Evolutionary conservation across 64 coral and sea anemone species (phyloP).

Genomic region (Platygyra sinensis): DNA sequence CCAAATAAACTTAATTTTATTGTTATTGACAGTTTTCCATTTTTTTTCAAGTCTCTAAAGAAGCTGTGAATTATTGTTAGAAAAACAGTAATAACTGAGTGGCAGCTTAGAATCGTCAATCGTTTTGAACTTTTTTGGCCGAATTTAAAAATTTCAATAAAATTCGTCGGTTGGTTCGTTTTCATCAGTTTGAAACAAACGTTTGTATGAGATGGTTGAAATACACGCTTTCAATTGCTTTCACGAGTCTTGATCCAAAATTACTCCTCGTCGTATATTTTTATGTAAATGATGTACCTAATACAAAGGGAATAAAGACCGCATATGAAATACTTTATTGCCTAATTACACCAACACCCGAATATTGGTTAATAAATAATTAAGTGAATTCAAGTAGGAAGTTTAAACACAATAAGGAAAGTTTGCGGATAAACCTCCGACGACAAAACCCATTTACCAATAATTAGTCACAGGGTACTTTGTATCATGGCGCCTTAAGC

Average conservation of each 20-base stretch:
- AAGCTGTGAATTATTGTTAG: neutral
- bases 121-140: neutral
- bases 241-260: too few relatives aligned
- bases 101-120: neutral
- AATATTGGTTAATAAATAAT: conserved; percentile 24
- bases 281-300: neutral
- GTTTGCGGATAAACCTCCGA: neutral
- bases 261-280: neutral
- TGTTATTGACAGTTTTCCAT: neutral
- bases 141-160: neutral
- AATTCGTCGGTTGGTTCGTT: neutral
- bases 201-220: neutral
- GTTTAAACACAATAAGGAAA: neutral
- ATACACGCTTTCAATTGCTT: neutral
- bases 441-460: conserved; percentile 1
- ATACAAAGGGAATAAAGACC: neutral
- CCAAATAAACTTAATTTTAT: neutral
- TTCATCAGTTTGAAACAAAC: neutral
- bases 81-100: neutral
- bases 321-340: neutral
- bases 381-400: conserved; percentile 19
- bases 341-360: conserved; percentile 7
- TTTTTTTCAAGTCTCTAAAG: neutral
- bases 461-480: conserved; percentile 25
- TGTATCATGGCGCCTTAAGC: neutral